These are phyloP conservation scores for Epistrophe grossulariae DNA, from an alignment of 2,888 invertebrate genomes.

Conservation along the genomic window DNA sequence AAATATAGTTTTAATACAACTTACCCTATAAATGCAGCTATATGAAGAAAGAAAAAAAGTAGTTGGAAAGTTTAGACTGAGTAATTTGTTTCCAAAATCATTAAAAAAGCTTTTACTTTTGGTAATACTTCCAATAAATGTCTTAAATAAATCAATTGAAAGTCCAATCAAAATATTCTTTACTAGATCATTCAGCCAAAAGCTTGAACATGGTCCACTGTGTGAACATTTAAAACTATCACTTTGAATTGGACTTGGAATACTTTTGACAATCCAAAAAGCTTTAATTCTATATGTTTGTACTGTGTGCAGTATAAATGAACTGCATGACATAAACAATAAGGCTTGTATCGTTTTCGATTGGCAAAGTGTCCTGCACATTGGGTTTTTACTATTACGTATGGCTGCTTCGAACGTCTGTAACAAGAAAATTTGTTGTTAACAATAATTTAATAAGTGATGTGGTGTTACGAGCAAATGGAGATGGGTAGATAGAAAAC, in stretches of 20 bases:
- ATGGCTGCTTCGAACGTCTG: slow-evolving; percentile 79
- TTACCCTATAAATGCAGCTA: slow-evolving; percentile 80
- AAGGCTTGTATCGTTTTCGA: slow-evolving; percentile 77
- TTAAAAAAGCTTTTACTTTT: slow-evolving; percentile 6
- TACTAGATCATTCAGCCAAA: slow-evolving; percentile 77
- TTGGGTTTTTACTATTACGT: slow-evolving; percentile 72
- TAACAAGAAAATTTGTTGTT: background rate
- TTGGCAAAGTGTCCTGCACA: slow-evolving; percentile 74
- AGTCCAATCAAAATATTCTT: slow-evolving; percentile 79
- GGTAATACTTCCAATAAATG: slow-evolving; percentile 66
- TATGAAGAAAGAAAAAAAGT: slow-evolving; percentile 78
- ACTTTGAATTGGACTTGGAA: slow-evolving; percentile 30
- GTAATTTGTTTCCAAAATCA: slow-evolving; percentile 1
- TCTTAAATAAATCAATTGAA: slow-evolving; percentile 78
- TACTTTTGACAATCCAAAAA: slow-evolving; percentile 79
- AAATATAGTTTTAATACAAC: slow-evolving; percentile 14
- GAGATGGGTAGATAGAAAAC: no score
- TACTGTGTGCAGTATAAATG: slow-evolving; percentile 78
- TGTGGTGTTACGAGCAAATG: no score
- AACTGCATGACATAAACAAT: slow-evolving; percentile 80
- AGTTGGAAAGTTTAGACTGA: slow-evolving; percentile 48
- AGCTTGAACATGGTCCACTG: slow-evolving; percentile 39
- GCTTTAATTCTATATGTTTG: slow-evolving; percentile 70
- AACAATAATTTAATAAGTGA: no score
- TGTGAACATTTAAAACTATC: slow-evolving; percentile 69